A percentile compares a stretch with the other conserved stretches of the same genome.
Evolutionary conservation across 2,797 vertebrate genomes (phyloP).

Genomic region (Cheirogaleus major): DNA sequence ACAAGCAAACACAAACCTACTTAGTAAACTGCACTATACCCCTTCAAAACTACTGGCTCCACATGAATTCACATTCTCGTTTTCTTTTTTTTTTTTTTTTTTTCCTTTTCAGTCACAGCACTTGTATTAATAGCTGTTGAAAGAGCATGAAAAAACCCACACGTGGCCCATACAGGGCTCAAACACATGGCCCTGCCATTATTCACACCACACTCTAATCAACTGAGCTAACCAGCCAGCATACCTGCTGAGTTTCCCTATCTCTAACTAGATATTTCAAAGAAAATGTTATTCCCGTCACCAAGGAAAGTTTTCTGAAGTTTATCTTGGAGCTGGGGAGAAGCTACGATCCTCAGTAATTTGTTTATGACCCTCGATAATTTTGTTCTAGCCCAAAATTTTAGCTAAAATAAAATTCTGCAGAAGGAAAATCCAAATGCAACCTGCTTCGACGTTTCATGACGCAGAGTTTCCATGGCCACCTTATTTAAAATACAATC

Average conservation of each 20-base stretch:
- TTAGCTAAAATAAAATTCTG: background rate
- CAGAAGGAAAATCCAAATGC: background rate
- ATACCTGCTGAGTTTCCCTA: fast-evolving
- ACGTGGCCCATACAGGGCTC: background rate
- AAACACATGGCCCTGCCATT: background rate
- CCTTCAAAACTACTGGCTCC: fast-evolving
- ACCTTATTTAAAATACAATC: background rate
- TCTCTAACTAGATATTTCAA: fast-evolving
- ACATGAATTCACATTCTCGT: fast-evolving
- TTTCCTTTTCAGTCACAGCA: fast-evolving
- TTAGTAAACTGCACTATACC: too few species aligned
- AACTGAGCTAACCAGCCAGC: constrained; percentile 6
- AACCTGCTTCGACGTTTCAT: background rate
- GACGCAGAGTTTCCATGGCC: background rate
- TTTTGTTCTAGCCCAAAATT: background rate
- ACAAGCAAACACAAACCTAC: fast-evolving
- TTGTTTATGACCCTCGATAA: background rate
- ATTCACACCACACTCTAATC: constrained; percentile 35
- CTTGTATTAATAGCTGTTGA: too few species aligned
- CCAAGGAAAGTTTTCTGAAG: background rate
- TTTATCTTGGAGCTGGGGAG: background rate
- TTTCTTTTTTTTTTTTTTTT: too few species aligned
- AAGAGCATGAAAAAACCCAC: fast-evolving
- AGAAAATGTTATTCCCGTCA: fast-evolving
- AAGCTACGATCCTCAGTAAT: background rate